Conservation (phyloP, 2,113 vertebrate genomes). For the Vombatus ursinus region DNA sequence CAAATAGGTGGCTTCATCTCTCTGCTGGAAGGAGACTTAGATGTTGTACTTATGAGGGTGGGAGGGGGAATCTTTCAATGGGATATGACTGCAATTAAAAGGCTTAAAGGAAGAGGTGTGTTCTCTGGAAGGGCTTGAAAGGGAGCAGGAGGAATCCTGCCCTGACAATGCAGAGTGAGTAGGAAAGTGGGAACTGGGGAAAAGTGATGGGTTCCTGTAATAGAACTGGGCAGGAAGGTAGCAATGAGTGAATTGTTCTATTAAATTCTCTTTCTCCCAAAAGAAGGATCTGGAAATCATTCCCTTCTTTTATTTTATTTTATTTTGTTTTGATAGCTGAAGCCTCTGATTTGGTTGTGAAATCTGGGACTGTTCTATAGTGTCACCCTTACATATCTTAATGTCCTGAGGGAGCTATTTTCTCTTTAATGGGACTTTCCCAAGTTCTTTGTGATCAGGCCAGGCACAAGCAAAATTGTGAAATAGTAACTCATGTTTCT, state of each 20-base stretch:
- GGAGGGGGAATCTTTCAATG: background rate
- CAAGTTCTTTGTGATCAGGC: background rate
- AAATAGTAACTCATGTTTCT: background rate
- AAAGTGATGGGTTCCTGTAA: background rate
- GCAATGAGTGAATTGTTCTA: no score
- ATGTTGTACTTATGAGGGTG: background rate
- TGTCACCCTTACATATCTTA: rapidly evolving
- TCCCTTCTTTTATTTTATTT: background rate
- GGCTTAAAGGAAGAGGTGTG: background rate
- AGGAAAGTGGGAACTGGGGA: background rate
- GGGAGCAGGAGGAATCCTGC: background rate
- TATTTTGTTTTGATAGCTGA: background rate
- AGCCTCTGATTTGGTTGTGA: background rate
- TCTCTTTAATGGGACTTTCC: background rate
- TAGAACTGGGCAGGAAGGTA: background rate
- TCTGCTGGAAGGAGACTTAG: background rate
- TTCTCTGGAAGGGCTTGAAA: background rate
- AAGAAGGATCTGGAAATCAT: background rate
- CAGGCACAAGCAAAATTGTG: background rate
- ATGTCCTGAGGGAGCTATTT: background rate
- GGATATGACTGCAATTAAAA: background rate
- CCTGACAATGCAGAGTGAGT: background rate
- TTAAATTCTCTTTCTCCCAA: background rate
- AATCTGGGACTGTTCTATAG: background rate
- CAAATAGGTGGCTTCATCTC: background rate